Conservation (phyloP, 2,113 vertebrate genomes). For the Lophochroa leadbeateri region DNA sequence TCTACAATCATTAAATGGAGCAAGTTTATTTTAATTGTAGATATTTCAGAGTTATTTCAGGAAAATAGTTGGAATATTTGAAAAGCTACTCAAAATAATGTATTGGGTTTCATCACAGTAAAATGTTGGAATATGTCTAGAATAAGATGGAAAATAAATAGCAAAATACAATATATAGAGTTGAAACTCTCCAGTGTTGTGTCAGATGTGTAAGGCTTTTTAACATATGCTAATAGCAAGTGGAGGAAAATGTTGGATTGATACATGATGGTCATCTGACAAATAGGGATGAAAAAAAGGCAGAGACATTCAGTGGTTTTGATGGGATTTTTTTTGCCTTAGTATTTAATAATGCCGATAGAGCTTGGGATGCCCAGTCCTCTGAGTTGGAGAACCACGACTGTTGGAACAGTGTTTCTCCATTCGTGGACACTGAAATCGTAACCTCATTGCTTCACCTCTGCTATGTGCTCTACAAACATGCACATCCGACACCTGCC, state of each 20-base stretch:
- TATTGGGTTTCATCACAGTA: background rate
- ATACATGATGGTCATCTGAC: background rate
- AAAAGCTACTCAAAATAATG: background rate
- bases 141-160: background rate
- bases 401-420: background rate
- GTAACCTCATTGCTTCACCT: background rate
- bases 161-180: background rate
- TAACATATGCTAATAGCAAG: background rate
- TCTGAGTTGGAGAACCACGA: background rate
- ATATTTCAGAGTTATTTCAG: slow-evolving; percentile 3
- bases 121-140: background rate
- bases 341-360: background rate
- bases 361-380: background rate
- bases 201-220: background rate
- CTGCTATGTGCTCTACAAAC: too few species aligned
- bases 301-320: background rate
- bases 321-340: background rate
- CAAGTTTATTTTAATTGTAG: background rate
- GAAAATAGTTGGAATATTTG: background rate
- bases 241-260: background rate
- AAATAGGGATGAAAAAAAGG: background rate
- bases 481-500: too few species aligned
- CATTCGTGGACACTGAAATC: background rate
- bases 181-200: background rate
- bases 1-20: background rate